Evolutionary conservation across 2,797 vertebrate species (phyloP), one percentile per base, ranked within the genome.

Genomic region (Acrossocheilus fasciatus): DNA sequence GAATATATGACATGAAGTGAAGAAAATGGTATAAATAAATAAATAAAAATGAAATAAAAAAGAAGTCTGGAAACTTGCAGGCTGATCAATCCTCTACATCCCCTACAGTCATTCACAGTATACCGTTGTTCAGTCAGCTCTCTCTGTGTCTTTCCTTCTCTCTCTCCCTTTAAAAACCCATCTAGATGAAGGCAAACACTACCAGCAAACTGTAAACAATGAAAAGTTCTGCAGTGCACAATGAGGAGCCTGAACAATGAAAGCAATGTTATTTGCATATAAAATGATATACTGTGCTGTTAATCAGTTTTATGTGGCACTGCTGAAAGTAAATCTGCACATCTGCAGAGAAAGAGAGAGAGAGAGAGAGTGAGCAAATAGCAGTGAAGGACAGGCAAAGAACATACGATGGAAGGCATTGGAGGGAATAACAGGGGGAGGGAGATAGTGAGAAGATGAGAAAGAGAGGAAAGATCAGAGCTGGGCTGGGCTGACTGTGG

Each of bases 391-490:
- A 66, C n/a, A 82, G 59, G 80, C 36, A 87, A 83, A 64, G 82
- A 66, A 78, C 80, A 80, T 20, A 47, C 6, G 34, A 87, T 52
- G 36, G 66, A 77, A 76, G 59, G 59, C n/a, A 73, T 85, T 50
- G 72, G 41, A 77, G 82, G 72, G 43, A 74, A 43, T 41, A 36
- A 52, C 41, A 80, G 34, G 43, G 39, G 54, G 59, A 83, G 81
- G 64, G 80, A 84, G 88, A 85, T 26, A 70, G 78, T 73, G 75
- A 74, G 88, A 87, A 79, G 73, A 83, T 75, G 78, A 76, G 72
- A 85, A 72, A 73, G 45, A 91, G 86, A 94, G 86, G 26, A 81
- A 78, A 92, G 94, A 97, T 97, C 95, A 96, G 96, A 97, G 54
- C 74, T 69, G 34, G 66, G 45, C 9, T 47, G 83, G 84, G 82